phyloP scores from a whole-genome alignment of 2,113 vertebrate genomes.

The Poecile atricapillus region DNA sequence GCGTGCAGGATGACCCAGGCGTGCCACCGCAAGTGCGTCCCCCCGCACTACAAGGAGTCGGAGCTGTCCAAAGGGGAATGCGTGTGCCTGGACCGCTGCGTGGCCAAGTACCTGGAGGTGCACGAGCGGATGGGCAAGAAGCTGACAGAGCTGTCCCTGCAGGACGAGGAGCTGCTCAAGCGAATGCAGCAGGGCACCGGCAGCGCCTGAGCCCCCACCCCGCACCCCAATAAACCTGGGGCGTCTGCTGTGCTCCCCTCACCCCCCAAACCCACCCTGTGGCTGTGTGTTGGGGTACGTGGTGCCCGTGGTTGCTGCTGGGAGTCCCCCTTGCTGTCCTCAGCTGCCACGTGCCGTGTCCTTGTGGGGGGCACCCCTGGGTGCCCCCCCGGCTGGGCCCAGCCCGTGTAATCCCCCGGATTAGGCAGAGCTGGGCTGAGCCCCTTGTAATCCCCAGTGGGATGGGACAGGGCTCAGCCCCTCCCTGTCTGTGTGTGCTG shows the following conservation, averaged over 20 bases:
- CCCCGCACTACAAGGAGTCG: slow-evolving; percentile 91
- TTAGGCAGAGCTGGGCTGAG: slow-evolving; percentile 29
- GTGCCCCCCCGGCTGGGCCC: neutral
- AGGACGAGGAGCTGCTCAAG: slow-evolving; percentile 92
- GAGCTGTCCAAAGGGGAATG: slow-evolving; percentile 94
- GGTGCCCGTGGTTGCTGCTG: neutral
- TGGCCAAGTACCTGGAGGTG: slow-evolving; percentile 96
- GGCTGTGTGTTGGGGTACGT: neutral
- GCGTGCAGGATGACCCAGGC: slow-evolving; percentile 89
- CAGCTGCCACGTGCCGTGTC: fast-evolving
- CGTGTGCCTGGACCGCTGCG: slow-evolving; percentile 94
- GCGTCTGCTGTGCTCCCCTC: neutral
- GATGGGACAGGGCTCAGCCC: neutral
- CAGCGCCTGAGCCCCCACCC: neutral
- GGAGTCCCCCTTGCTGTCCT: neutral
- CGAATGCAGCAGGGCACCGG: slow-evolving; percentile 75
- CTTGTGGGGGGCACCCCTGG: neutral
- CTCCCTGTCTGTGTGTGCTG: neutral
- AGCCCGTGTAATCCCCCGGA: neutral
- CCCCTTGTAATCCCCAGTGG: neutral
- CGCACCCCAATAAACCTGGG: neutral
- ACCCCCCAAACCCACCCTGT: neutral
- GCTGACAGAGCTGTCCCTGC: slow-evolving; percentile 90
- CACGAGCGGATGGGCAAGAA: slow-evolving; percentile 93
- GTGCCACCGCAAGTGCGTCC: slow-evolving; percentile 94